These are phyloP conservation scores for Scopus umbretta DNA, from an alignment of 2,113 vertebrate genomes.

Conservation along the genomic window DNA sequence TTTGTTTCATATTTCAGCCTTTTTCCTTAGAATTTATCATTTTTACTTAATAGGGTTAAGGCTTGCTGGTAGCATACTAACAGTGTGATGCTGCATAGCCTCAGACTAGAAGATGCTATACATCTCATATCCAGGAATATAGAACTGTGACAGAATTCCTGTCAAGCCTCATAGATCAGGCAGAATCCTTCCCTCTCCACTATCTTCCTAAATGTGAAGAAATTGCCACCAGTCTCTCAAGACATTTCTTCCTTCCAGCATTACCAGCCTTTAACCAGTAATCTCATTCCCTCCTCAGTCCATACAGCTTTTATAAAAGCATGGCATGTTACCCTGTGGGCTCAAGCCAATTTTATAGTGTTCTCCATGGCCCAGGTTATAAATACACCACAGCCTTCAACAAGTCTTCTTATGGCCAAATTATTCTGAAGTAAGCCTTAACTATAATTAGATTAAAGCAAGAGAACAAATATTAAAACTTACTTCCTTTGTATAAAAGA, in stretches of 20 bases:
- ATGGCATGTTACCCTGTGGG: not conserved
- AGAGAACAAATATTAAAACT: not conserved
- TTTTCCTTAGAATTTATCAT: not conserved
- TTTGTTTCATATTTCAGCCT: not conserved
- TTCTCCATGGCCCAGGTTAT: not conserved
- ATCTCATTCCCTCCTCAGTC: not conserved
- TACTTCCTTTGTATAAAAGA: not conserved
- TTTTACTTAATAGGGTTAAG: not conserved
- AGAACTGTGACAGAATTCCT: not conserved
- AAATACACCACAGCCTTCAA: not conserved
- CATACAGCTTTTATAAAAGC: not conserved
- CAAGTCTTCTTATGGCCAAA: not conserved
- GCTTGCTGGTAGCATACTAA: not conserved
- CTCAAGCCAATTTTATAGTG: not conserved
- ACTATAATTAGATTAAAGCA: not conserved
- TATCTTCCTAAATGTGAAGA: not conserved
- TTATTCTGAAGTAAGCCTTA: not conserved
- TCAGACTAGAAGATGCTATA: not conserved
- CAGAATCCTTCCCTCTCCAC: not conserved
- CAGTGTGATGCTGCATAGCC: not conserved
- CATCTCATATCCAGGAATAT: not conserved
- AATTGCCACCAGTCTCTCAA: not conserved
- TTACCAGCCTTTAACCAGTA: not conserved
- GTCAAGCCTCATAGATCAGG: not conserved
- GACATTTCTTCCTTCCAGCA: not conserved